Base-by-base conservation (phyloP, 2,113 vertebrate genomes). In the Leucopternis melanops region DNA sequence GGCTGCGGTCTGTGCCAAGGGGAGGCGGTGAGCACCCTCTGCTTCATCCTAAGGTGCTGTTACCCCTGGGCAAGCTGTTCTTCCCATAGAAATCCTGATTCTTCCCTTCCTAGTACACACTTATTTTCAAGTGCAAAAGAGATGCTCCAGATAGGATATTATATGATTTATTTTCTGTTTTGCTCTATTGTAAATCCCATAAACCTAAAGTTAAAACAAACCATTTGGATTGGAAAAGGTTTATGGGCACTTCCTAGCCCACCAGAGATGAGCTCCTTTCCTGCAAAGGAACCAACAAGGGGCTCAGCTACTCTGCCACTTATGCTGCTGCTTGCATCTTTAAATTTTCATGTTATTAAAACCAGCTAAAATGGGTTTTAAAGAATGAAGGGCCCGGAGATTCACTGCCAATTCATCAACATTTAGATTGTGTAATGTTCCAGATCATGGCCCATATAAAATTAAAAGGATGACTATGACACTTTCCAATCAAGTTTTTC, bases 381-480 rank as follows among this genome's bases (percentile, higher is more conserved):
- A 78, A 74, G 81, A 75, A 69, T 1, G 9, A 82, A 82, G 3
- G 13, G 44, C 40, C 73, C 69, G 81, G 40, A 87, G 55, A 85
- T 61, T 74, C 72, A 49, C 50, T 4, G 1, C 45, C 47, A 8
- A 32, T 38, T 66, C 70, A 59, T 10, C 65, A 45, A 7, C 44
- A 62, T 2, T 5, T 11, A 55, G 73, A 83, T 2, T 66, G 67
- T 44, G 16, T 27, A 50, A 78, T 2, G 7, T 16, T 86, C 67
- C 75, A 21, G 26, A 50, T n/a, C 1, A 0, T 0, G 0, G 34
- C 26, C 66, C 40, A 14, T 15, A n/a, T 6, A 32, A 80, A 93
- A 67, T 47, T 40, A 16, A 71, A 74, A 69, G 57, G 52, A n/a
- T 57, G 23, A n/a, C 54, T 40, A 2, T 5, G 63, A 91, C 36